Conservation (phyloP, 2,113 vertebrate species). For the Tragelaphus strepsiceros region DNA sequence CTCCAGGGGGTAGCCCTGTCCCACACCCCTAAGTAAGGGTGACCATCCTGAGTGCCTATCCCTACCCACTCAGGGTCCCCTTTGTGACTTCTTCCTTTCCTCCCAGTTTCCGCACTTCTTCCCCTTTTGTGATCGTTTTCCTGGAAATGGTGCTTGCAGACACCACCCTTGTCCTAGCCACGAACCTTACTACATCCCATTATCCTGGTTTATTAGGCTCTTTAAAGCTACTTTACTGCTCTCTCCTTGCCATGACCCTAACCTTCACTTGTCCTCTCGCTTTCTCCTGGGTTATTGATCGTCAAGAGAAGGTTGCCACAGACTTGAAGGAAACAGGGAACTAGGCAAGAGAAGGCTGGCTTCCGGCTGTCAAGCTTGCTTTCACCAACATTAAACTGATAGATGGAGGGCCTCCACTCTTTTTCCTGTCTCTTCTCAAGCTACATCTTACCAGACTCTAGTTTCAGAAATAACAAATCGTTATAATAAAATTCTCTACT, state of each 20-base stretch:
- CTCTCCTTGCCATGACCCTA: conserved; percentile 52
- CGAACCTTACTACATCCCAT: conserved; percentile 20
- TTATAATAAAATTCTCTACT: background rate
- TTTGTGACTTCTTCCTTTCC: background rate
- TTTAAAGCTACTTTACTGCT: conserved; percentile 57
- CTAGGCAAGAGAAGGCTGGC: background rate
- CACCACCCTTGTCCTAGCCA: background rate
- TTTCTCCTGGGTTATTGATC: conserved; percentile 57
- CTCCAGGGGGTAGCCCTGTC: accelerated
- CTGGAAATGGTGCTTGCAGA: background rate
- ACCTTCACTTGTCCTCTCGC: conserved; percentile 7
- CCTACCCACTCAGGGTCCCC: background rate
- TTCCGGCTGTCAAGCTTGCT: background rate
- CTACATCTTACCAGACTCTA: background rate
- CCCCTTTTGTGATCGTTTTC: conserved; percentile 37
- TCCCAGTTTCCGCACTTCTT: background rate
- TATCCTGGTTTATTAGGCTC: conserved; percentile 62
- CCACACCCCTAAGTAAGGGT: background rate
- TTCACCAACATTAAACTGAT: background rate
- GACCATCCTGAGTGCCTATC: background rate
- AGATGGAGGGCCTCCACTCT: background rate
- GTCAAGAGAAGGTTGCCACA: conserved; percentile 57
- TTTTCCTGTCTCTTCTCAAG: background rate
- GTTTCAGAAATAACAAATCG: background rate
- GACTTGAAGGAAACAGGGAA: background rate